A percentile compares a stretch with the other conserved stretches of the same genome.
These are phyloP conservation scores for Melanotaenia trifasciata DNA, from an alignment of 2,797 vertebrate species.

Conservation along the genomic window DNA sequence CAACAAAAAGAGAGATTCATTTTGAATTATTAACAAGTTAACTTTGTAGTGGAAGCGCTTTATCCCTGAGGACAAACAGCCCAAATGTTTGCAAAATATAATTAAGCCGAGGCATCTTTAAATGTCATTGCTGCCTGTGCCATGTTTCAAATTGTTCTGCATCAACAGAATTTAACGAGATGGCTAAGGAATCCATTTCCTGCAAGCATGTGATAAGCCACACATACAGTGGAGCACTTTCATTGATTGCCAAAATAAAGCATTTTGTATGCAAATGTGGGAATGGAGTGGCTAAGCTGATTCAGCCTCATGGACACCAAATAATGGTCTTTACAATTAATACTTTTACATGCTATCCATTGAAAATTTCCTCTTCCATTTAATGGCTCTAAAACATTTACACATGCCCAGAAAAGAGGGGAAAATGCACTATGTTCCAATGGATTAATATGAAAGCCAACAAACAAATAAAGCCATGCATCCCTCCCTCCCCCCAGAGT, in stretches of 20 bases:
- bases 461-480: slow-evolving; percentile 86
- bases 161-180: slow-evolving; percentile 99
- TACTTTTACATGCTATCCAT: slow-evolving; percentile 88
- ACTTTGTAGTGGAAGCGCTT: slow-evolving; percentile 99
- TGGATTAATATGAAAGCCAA: slow-evolving; percentile 88
- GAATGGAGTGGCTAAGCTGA: slow-evolving; percentile 99
- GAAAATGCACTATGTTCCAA: slow-evolving; percentile 78
- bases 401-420: slow-evolving; percentile 79
- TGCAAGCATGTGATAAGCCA: slow-evolving; percentile 98
- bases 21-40: slow-evolving; percentile 95
- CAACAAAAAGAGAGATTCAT: slow-evolving; percentile 82
- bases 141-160: slow-evolving; percentile 99
- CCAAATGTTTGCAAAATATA: slow-evolving; percentile 99
- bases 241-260: slow-evolving; percentile 99
- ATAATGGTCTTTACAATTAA: slow-evolving; percentile 92
- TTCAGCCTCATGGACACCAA: slow-evolving; percentile 91
- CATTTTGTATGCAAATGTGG: slow-evolving; percentile 99
- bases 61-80: slow-evolving; percentile 99
- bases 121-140: slow-evolving; percentile 99
- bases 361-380: slow-evolving; percentile 88
- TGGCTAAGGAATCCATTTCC: slow-evolving; percentile 99
- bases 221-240: slow-evolving; percentile 99
- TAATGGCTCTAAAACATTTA: slow-evolving; percentile 88
- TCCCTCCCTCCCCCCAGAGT: slow-evolving; percentile 66
- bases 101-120: slow-evolving; percentile 99